Conservation (phyloP, 2,797 vertebrate genomes). For the Scleropages formosus region DNA sequence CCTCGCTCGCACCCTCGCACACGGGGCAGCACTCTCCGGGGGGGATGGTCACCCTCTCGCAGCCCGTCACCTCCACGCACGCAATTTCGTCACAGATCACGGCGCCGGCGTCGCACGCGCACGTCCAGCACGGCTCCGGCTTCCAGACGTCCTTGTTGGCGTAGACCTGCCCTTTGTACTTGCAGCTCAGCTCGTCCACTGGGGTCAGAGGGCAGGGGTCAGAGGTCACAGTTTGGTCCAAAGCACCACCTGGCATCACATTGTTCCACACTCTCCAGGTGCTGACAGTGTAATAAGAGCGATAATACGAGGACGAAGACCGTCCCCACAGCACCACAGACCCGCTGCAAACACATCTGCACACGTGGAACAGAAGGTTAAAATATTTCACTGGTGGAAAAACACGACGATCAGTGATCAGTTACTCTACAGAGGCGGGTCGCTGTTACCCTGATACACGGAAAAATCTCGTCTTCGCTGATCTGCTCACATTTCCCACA, state of each 20-base stretch:
- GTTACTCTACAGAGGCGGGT: no score
- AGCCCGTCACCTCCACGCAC: conserved; percentile 78
- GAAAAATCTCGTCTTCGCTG: no score
- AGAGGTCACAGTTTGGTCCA: neutral
- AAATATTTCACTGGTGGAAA: no score
- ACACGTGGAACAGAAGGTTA: no score
- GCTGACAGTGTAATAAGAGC: no score
- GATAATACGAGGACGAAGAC: no score
- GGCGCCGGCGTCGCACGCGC: conserved; percentile 89
- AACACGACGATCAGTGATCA: no score
- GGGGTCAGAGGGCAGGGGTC: neutral
- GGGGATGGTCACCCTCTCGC: conserved; percentile 75
- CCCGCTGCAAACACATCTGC: no score
- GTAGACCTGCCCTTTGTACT: conserved; percentile 85
- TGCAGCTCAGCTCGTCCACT: conserved; percentile 80
- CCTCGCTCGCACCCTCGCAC: conserved; percentile 58
- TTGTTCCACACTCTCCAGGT: no score
- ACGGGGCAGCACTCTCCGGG: conserved; percentile 86
- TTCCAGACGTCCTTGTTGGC: conserved; percentile 96
- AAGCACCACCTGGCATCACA: no score
- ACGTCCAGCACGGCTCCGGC: conserved; percentile 88
- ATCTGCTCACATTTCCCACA: neutral
- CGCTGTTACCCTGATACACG: no score
- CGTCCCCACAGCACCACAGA: no score
- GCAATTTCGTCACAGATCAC: conserved; percentile 89